Evolutionary conservation across 2,888 invertebrate genomes (phyloP).

Genomic region (Drosophila paranaensis): DNA sequence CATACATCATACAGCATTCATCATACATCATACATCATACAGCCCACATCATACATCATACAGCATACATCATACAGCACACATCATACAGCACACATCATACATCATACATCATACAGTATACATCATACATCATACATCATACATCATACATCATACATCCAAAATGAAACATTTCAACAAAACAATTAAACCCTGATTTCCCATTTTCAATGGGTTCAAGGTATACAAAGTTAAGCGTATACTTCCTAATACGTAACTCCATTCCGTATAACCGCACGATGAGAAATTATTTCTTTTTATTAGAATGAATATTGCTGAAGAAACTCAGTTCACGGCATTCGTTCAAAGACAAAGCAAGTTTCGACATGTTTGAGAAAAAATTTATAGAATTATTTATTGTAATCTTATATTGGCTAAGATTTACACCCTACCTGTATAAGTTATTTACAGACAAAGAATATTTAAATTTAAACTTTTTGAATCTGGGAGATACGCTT

Average conservation of each 20-base stretch:
- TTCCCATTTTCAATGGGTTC: too few species aligned
- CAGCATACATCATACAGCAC: too few species aligned
- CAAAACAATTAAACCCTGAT: too few species aligned
- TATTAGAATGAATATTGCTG: background rate
- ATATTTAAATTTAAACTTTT: slow-evolving; percentile 13
- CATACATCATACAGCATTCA: too few species aligned
- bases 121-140: too few species aligned
- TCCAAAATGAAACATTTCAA: too few species aligned
- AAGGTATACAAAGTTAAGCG: background rate
- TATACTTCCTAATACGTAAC: background rate
- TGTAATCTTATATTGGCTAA: slow-evolving; percentile 19
- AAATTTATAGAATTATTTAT: slow-evolving; percentile 31
- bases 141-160: too few species aligned
- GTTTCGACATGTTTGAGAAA: slow-evolving; percentile 28
- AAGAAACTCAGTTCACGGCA: slow-evolving; percentile 3
- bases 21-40: too few species aligned
- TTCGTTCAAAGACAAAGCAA: slow-evolving; percentile 2
- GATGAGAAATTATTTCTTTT: background rate
- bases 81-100: too few species aligned
- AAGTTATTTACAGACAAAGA: accelerated
- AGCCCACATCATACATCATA: too few species aligned
- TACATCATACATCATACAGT: too few species aligned
- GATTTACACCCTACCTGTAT: slow-evolving; percentile 7
- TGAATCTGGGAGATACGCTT: slow-evolving; percentile 3
- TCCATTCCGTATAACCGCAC: background rate